These are phyloP conservation scores for Gymnogyps californianus DNA, from an alignment of 2,113 vertebrate genomes.

Conservation along the genomic window DNA sequence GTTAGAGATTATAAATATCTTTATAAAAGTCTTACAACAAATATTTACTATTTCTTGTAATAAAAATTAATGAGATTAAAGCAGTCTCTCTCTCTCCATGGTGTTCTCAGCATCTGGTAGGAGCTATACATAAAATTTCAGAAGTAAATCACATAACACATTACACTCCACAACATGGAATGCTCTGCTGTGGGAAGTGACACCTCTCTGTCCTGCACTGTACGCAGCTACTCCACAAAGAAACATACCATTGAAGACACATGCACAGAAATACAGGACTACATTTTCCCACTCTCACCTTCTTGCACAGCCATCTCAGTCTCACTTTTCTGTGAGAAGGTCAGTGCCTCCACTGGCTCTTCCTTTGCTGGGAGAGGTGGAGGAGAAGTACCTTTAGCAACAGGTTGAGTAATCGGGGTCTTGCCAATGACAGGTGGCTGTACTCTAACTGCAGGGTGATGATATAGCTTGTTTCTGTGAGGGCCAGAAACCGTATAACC, in stretches of 20 bases:
- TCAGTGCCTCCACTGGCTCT: slow-evolving; percentile 89
- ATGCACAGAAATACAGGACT: slow-evolving; percentile 35
- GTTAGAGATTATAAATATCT: background rate
- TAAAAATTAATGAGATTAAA: background rate
- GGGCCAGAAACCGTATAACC: slow-evolving; percentile 94
- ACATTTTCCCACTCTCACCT: slow-evolving; percentile 74
- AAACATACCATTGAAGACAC: background rate
- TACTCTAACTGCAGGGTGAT: slow-evolving; percentile 83
- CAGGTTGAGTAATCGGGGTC: slow-evolving; percentile 82
- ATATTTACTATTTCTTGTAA: background rate
- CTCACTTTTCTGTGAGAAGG: slow-evolving; percentile 81
- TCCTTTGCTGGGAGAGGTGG: slow-evolving; percentile 87
- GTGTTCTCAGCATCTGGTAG: background rate
- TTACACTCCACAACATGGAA: background rate
- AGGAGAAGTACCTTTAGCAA: slow-evolving; percentile 81
- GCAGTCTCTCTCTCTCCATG: background rate
- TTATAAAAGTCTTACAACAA: background rate
- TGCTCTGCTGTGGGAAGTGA: background rate
- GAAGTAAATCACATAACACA: background rate
- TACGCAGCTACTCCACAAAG: background rate
- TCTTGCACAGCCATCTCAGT: slow-evolving; percentile 75
- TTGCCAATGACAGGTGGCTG: slow-evolving; percentile 80
- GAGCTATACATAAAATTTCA: background rate
- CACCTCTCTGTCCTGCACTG: background rate
- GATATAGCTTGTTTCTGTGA: slow-evolving; percentile 85